Conservation (phyloP, 2,888 invertebrate genomes). For the Anoplius nigerrimus region DNA sequence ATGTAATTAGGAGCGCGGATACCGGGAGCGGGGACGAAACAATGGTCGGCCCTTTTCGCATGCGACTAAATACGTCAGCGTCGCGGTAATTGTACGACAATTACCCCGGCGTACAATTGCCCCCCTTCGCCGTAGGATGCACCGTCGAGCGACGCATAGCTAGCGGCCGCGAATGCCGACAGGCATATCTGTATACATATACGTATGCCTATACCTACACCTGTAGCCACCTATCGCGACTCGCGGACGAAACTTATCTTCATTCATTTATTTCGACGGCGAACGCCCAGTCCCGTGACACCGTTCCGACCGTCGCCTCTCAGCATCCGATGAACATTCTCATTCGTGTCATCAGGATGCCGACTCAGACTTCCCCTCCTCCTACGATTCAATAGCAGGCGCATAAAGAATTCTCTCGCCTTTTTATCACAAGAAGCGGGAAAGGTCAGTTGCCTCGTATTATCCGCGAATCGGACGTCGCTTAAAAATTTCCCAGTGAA, state of each 20-base stretch:
- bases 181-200: no score
- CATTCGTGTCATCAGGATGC: no score
- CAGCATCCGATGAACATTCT: no score
- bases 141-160: not conserved
- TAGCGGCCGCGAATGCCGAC: no score
- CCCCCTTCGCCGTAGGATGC: slow-evolving; percentile 9
- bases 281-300: not conserved
- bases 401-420: no score
- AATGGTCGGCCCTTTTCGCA: slow-evolving; percentile 62
- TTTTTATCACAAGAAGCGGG: no score
- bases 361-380: no score
- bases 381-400: no score
- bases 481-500: no score
- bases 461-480: not conserved
- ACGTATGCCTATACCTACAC: no score
- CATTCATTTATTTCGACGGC: slow-evolving; percentile 1
- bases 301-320: not conserved
- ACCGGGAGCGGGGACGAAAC: slow-evolving; percentile 52
- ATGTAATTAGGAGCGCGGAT: slow-evolving; percentile 58
- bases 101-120: slow-evolving; percentile 56
- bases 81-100: slow-evolving; percentile 63
- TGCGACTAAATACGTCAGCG: slow-evolving; percentile 64
- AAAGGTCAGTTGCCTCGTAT: not conserved
- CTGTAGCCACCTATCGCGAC: not conserved
- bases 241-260: not conserved